Conservation (phyloP, 23 tunicate species). For the Trididemnum clinides region DNA sequence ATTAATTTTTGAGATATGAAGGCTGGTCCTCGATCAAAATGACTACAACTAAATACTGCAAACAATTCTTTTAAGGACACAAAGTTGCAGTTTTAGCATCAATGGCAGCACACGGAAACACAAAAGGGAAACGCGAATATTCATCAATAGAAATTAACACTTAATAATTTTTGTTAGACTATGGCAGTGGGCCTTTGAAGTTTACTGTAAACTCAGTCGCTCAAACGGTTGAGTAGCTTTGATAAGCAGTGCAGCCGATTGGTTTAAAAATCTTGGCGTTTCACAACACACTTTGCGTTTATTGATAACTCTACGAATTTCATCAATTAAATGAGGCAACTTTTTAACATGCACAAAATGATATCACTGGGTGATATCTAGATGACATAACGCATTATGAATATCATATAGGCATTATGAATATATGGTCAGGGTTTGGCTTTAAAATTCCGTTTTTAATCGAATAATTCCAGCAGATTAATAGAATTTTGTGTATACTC, state of each 20-base stretch:
- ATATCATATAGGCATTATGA: background rate
- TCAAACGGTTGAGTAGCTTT: no score
- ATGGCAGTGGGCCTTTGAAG: no score
- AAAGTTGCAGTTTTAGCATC: constrained; percentile 9
- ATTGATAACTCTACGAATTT: background rate
- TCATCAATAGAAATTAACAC: no score
- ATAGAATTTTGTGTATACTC: constrained; percentile 3
- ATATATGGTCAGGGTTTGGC: constrained; percentile 28
- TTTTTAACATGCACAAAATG: constrained; percentile 15
- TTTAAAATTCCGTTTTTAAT: background rate
- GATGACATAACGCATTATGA: constrained; percentile 15
- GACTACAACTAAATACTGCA: constrained; percentile 16
- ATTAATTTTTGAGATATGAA: no score
- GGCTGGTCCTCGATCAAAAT: no score
- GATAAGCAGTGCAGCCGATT: no score
- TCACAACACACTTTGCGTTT: no score
- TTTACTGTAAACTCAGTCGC: no score
- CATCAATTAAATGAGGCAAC: constrained; percentile 13
- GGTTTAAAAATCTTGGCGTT: no score
- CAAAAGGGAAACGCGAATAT: constrained; percentile 20
- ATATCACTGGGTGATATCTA: constrained; percentile 5
- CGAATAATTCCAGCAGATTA: constrained; percentile 17
- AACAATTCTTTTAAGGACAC: constrained; percentile 4
- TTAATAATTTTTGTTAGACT: no score
- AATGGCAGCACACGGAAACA: constrained; percentile 3